Evolutionary conservation across 2,113 vertebrate species (phyloP), one percentile per base, ranked within the genome.

Genomic region (Ranitomeya variabilis): DNA sequence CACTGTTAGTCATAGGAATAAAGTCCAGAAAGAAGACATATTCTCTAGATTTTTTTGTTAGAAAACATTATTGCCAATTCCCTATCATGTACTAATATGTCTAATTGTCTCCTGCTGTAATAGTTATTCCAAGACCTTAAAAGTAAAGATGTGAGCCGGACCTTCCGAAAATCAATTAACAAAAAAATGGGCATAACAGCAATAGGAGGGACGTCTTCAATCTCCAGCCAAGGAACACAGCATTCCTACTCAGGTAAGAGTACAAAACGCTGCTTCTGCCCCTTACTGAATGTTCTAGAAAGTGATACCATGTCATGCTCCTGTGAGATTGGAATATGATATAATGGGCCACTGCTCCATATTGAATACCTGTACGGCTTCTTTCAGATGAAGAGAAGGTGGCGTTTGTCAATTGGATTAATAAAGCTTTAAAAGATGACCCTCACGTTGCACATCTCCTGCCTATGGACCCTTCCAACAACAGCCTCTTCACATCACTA

Each of bases 381-480:
- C 91, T 94, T 93, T 78, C 89, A 99, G 98, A 99, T 94, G 98
- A 99, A 93, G 98, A 99, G 91, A 99, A 98, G 90, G 97, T 99
- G 91, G 98, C 98, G 26, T 99, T 99, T 93, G 97, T 97, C 79
- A 98, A 98, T 92, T 99, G 98, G 98, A 96, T 99, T 93, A 99
- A 99, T 95, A 99, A 98, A 93, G 94, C 97, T 90, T 93, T 99
- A 87, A 95, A 94, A 59, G 95, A 97, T 86, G 98, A 99, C 91
- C 93, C 96, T 52, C 97, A 99, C 93, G 99, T 97, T 90, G 92
- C 92, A 79, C 97, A 99, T 90, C 94, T 99, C 31, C 91, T 99
- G 51, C 98, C 98, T 69, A 98, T 99, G 96, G 93, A 98, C 90
- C 97, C 98, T 0, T 91, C 91, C 1, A 94, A 96, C 31, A 93